phyloP scores from a whole-genome alignment of 2,888 invertebrate genomes.

The Stratiomys singularior region DNA sequence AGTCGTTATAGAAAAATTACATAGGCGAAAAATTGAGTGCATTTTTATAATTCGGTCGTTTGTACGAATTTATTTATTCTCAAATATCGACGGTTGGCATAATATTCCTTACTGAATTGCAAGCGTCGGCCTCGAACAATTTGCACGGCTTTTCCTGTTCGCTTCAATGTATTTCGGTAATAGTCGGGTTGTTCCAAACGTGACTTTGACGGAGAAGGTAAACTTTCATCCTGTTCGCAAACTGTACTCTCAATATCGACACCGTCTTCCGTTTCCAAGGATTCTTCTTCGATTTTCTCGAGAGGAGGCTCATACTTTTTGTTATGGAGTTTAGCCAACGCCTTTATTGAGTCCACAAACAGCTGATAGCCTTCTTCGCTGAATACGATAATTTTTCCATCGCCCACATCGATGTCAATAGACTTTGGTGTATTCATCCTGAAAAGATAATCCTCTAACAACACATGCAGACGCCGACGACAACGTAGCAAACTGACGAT shows the following conservation, averaged over 20 bases:
- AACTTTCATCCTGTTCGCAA: not conserved
- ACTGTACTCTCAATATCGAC: not conserved
- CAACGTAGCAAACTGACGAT: not conserved
- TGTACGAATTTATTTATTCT: not conserved
- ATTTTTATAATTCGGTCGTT: slow-evolving; percentile 10
- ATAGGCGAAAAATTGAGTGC: too few relatives aligned
- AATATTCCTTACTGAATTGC: slow-evolving; percentile 8
- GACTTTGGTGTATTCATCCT: not conserved
- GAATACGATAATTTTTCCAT: slow-evolving; percentile 8
- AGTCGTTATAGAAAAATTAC: too few relatives aligned
- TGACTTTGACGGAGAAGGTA: not conserved
- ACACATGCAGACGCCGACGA: not conserved
- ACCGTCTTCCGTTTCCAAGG: not conserved
- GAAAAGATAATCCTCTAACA: not conserved
- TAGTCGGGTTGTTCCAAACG: not conserved
- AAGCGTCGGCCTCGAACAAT: slow-evolving; percentile 17
- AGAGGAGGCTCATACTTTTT: not conserved
- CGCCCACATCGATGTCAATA: not conserved
- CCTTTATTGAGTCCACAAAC: slow-evolving; percentile 2
- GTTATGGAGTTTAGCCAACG: not conserved
- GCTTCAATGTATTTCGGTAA: slow-evolving; percentile 22
- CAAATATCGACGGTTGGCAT: slow-evolving; percentile 25
- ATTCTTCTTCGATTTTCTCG: not conserved
- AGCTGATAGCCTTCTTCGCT: slow-evolving; percentile 15
- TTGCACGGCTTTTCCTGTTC: slow-evolving; percentile 4